Percentiles rank a stretch among this genome's conserved stretches.
Evolutionary conservation across 2,113 vertebrate species (phyloP).

Genomic region (Mixornis gularis): DNA sequence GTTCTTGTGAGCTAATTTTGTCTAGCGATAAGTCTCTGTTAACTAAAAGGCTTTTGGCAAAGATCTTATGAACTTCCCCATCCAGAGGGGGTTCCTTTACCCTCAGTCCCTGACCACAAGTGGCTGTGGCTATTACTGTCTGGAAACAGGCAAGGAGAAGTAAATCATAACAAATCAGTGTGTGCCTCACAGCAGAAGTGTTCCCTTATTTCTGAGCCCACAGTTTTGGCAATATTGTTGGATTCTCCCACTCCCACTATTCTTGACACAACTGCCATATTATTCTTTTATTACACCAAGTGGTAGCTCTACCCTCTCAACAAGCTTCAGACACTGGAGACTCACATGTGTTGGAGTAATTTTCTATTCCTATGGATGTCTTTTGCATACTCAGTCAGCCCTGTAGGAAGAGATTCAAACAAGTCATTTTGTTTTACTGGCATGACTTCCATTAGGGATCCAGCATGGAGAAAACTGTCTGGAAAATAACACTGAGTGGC

Average conservation of each 20-base stretch:
- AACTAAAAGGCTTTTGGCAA: neutral
- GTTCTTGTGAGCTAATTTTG: neutral
- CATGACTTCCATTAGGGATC: slow-evolving; percentile 37
- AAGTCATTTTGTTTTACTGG: slow-evolving; percentile 50
- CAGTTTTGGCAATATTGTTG: neutral
- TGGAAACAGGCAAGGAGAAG: neutral
- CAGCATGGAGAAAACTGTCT: slow-evolving; percentile 44
- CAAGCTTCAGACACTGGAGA: neutral
- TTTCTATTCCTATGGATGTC: neutral
- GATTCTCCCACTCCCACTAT: neutral
- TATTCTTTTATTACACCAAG: neutral
- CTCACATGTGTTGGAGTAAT: neutral
- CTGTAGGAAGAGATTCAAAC: slow-evolving; percentile 18
- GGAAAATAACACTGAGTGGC: slow-evolving; percentile 33
- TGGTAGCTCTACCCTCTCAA: neutral
- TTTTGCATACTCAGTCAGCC: neutral
- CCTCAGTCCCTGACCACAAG: neutral
- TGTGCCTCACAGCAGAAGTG: neutral
- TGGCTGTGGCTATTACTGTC: neutral
- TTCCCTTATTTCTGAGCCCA: neutral
- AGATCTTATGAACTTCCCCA: neutral
- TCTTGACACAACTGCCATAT: neutral
- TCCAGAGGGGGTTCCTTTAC: neutral
- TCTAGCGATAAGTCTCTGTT: neutral
- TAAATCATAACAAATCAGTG: neutral